Conservation (phyloP, 2,113 vertebrate genomes). For the Oenanthe oenanthe region DNA sequence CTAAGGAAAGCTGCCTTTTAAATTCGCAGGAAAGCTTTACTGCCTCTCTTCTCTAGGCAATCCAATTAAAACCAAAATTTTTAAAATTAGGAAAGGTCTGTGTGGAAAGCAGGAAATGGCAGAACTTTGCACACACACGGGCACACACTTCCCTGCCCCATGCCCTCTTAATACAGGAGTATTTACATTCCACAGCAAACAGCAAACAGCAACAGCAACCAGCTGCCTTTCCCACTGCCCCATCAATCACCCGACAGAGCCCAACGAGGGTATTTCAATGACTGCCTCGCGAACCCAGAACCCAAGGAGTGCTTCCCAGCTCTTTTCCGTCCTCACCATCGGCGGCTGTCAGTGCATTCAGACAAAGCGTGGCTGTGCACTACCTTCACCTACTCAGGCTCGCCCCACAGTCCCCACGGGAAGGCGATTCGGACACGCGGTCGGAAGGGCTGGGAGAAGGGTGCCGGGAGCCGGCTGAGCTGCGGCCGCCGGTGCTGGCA, state of each 20-base stretch:
- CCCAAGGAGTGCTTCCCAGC: rapidly evolving
- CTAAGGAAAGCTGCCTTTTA: constrained; percentile 63
- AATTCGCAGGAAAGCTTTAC: constrained; percentile 39
- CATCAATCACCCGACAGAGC: background rate
- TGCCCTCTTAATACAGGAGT: background rate
- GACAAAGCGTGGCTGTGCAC: rapidly evolving
- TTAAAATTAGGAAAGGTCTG: background rate
- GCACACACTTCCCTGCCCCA: background rate
- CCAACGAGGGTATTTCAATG: background rate
- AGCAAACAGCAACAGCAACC: background rate
- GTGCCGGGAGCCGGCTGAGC: background rate
- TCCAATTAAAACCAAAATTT: background rate
- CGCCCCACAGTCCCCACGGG: rapidly evolving
- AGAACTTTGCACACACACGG: background rate
- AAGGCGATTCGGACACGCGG: background rate
- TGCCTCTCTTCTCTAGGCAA: constrained; percentile 1
- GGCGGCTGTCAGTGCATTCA: rapidly evolving
- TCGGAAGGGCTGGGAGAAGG: background rate
- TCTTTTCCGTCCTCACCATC: rapidly evolving
- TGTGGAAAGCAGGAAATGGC: background rate
- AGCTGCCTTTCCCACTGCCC: background rate
- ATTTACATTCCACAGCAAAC: background rate
- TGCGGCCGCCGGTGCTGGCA: background rate
- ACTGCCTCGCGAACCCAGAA: rapidly evolving
- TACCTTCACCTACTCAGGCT: background rate